Conservation (phyloP, 2,797 vertebrate species). For the Dicrostonyx torquatus region DNA sequence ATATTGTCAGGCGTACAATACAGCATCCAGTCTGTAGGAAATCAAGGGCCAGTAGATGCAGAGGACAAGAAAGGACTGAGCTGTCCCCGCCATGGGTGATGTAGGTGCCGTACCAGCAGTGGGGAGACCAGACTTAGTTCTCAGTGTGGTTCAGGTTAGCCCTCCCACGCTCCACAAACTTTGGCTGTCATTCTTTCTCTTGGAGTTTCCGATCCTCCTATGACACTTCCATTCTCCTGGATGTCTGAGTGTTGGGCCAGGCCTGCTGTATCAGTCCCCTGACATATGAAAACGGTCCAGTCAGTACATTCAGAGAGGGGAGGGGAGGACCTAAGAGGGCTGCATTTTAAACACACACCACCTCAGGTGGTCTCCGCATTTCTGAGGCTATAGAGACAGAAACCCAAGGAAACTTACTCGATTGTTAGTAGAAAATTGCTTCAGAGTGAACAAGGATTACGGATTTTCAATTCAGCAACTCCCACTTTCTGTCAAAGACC, state of each 20-base stretch:
- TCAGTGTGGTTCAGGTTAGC: not conserved
- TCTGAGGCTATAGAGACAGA: not conserved
- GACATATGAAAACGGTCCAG: no score
- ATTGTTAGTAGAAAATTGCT: not conserved
- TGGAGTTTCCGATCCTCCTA: not conserved
- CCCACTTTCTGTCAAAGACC: not conserved
- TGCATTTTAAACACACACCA: not conserved
- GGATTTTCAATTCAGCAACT: not conserved
- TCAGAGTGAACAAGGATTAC: not conserved
- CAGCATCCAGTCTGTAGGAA: not conserved
- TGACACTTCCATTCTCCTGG: not conserved
- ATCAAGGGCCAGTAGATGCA: not conserved
- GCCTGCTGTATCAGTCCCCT: not conserved
- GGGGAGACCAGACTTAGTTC: not conserved
- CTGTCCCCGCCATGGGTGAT: accelerated
- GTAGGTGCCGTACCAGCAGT: not conserved
- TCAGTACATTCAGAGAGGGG: not conserved
- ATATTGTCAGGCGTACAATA: not conserved
- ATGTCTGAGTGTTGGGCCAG: not conserved
- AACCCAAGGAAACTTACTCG: not conserved
- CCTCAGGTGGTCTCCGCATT: not conserved
- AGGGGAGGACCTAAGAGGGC: accelerated
- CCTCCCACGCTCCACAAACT: not conserved
- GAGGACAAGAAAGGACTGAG: not conserved
- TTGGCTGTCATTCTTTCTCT: not conserved